Evolutionary conservation across 2,113 vertebrate species (phyloP).

Genomic region (Protobothrops flavoviridis): DNA sequence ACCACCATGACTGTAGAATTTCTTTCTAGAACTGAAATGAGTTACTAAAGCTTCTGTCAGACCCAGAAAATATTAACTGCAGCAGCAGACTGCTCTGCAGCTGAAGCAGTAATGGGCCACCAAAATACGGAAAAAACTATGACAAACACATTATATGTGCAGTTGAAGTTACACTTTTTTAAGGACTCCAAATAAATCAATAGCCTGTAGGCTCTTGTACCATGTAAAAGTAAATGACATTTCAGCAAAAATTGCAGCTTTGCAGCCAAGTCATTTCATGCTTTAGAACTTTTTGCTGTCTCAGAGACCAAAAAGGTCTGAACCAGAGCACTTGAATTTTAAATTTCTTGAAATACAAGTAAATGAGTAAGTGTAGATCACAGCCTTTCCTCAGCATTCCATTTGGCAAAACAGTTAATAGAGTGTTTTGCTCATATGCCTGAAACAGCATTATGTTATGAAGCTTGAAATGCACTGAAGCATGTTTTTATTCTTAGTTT

Average conservation of each 20-base stretch:
- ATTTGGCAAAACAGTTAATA: conserved; percentile 57
- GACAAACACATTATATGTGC: conserved; percentile 13
- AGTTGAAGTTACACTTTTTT: conserved; percentile 35
- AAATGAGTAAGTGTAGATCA: conserved; percentile 55
- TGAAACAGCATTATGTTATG: conserved; percentile 65
- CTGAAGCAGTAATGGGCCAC: conserved; percentile 10
- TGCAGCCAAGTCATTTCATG: conserved; percentile 55
- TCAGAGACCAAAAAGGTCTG: conserved; percentile 53
- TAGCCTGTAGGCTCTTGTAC: conserved; percentile 34
- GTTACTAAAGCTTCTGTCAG: not conserved
- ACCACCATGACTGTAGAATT: too few relatives aligned
- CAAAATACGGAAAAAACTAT: conserved; percentile 10
- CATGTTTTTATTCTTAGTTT: conserved; percentile 40
- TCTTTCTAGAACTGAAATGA: not conserved
- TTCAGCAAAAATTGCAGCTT: conserved; percentile 38
- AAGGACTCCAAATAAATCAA: conserved; percentile 50
- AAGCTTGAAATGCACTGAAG: conserved; percentile 64
- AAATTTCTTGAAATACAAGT: conserved; percentile 55
- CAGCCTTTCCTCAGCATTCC: conserved; percentile 55
- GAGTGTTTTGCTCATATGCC: conserved; percentile 49
- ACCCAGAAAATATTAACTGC: not conserved
- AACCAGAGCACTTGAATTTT: conserved; percentile 33
- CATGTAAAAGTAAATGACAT: conserved; percentile 47
- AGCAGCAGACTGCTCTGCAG: not conserved
- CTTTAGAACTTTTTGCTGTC: conserved; percentile 59